Evolutionary conservation across 1,140 invertebrate genomes (phyloP), one percentile per base, ranked within the genome.

Genomic region (Solen grandis): DNA sequence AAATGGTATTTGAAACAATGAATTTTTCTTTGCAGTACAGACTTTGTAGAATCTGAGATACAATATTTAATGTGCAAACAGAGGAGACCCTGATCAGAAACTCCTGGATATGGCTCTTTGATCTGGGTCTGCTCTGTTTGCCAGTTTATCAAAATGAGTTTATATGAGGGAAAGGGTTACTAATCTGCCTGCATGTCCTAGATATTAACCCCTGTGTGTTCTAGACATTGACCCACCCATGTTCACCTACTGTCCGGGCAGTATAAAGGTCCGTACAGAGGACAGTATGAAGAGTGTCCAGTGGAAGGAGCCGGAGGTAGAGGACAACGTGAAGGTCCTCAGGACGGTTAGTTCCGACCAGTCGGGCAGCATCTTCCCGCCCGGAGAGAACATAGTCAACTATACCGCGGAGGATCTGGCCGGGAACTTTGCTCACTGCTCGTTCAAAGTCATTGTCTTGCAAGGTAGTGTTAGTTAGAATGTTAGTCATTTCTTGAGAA

Each of bases 381-480:
- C 82, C 14, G 86, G 86, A 35, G 68, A 79, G 16, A 85, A 81
- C 1, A 16, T 38, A 5, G 83, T 89, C 2, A 86, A 83, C 29
- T 87, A 87, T 77, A 87, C 83, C n/a, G 88, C 88, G 1, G 50
- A 62, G n/a, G 88, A 89, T 69, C 54, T 63, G 8, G 83, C 86
- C 19, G 86, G 85, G 19, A 89, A 89, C 60, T 77, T 25, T 35
- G 88, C 86, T 10, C 65, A 63, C 0, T 89, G 88, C 62, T 72
- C 79, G 14, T 89, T 89, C 66, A 85, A 66, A 36, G 80, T 89
- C 19, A 86, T 79, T 29, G 72, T 89, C 14, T 75, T 86, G 29
- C 79, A 84, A 81, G 86, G 88, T 88, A 81, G n/a, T n/a, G n/a
- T n/a, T n/a, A n/a, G n/a, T n/a, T n/a, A n/a, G n/a, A 66, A 70